phyloP scores from a whole-genome alignment of 2,888 invertebrate species.

The Elgonia sp. region DNA sequence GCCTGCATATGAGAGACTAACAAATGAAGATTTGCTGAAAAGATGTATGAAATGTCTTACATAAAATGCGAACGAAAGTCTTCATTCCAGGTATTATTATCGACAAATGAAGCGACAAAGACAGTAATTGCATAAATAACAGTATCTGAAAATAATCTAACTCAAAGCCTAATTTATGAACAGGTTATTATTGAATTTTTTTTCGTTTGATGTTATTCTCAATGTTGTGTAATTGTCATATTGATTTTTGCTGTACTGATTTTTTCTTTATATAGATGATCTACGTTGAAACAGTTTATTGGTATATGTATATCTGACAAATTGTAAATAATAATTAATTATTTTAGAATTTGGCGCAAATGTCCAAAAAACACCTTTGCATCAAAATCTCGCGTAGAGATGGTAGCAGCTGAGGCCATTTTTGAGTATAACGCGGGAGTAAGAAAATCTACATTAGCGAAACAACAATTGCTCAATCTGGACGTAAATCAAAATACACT shows the following conservation, averaged over 20 bases:
- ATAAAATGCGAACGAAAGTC: slow-evolving; percentile 19
- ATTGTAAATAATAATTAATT: background rate
- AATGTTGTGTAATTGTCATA: too few species aligned
- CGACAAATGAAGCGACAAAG: too few species aligned
- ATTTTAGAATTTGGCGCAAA: slow-evolving; percentile 37
- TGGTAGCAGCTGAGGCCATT: slow-evolving; percentile 49
- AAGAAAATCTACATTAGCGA: background rate
- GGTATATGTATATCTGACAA: background rate
- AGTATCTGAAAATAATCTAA: too few species aligned
- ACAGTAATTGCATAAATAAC: too few species aligned
- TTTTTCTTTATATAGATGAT: background rate
- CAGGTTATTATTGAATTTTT: too few species aligned
- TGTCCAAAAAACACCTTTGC: slow-evolving; percentile 44
- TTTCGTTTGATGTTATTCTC: too few species aligned
- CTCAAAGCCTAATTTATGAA: too few species aligned
- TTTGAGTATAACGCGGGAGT: slow-evolving; percentile 40
- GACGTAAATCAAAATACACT: slow-evolving; percentile 3
- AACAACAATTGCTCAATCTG: slow-evolving; percentile 29
- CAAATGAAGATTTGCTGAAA: slow-evolving; percentile 4
- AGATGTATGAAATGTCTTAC: slow-evolving; percentile 7
- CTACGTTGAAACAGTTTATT: background rate
- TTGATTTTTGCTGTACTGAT: too few species aligned
- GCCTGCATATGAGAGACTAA: background rate
- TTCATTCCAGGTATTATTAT: background rate
- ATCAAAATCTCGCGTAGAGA: slow-evolving; percentile 35